phyloP scores from a whole-genome alignment of 2,888 invertebrate genomes.

The Bombylius major region DNA sequence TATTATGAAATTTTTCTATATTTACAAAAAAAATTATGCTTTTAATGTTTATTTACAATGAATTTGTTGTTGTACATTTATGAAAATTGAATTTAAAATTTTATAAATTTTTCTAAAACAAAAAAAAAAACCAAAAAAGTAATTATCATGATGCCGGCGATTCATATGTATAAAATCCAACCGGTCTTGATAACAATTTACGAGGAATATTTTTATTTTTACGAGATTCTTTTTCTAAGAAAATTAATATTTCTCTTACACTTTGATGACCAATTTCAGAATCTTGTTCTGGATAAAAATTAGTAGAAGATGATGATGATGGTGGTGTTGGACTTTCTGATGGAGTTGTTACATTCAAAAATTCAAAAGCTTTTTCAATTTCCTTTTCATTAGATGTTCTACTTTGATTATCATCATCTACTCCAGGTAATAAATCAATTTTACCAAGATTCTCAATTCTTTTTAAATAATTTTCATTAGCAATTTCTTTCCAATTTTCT shows the following conservation, averaged over 20 bases:
- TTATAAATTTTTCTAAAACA: neutral
- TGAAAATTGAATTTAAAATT: neutral
- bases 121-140: neutral
- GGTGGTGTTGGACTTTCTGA: conserved; percentile 4
- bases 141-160: conserved; percentile 18
- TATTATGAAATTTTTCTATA: neutral
- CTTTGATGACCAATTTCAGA: conserved; percentile 20
- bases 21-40: neutral
- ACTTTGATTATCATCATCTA: conserved; percentile 21
- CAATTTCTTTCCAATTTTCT: conserved; percentile 50
- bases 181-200: conserved; percentile 35
- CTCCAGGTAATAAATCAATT: conserved; percentile 17
- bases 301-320: neutral
- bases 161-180: conserved; percentile 21
- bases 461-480: conserved; percentile 56
- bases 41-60: conserved; percentile 10
- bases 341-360: conserved; percentile 37
- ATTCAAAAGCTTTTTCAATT: conserved; percentile 55
- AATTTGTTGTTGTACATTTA: neutral
- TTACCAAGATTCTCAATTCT: conserved; percentile 48
- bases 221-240: conserved; percentile 32
- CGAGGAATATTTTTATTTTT: conserved; percentile 30
- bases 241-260: conserved; percentile 35
- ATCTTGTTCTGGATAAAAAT: neutral
- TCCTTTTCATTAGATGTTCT: conserved; percentile 38